These are phyloP conservation scores for Neocrepidodera transversa DNA, from an alignment of 2,888 invertebrate genomes.

Conservation along the genomic window DNA sequence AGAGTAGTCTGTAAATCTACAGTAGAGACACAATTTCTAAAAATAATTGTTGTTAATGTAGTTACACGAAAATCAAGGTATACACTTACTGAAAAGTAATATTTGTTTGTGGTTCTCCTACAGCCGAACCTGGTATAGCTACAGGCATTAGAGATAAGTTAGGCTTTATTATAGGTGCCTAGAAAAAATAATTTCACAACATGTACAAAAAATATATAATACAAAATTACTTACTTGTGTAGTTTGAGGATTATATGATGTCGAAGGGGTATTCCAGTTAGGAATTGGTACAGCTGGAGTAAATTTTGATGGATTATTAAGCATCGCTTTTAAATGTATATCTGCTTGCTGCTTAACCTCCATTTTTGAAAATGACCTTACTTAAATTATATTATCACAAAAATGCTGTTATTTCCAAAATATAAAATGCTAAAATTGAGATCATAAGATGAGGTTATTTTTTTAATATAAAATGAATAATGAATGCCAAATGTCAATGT, in stretches of 20 bases:
- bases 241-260: constrained; percentile 5
- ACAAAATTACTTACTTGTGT: constrained; percentile 4
- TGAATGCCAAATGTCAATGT: too few species aligned
- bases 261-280: constrained; percentile 53
- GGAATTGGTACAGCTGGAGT: constrained; percentile 59
- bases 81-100: constrained; percentile 59
- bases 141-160: constrained; percentile 50
- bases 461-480: too few species aligned
- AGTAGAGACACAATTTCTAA: constrained; percentile 77
- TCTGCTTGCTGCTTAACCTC: constrained; percentile 43
- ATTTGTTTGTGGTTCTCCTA: constrained; percentile 65
- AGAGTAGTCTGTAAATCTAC: constrained; percentile 77
- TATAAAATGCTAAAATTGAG: too few species aligned
- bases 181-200: neutral
- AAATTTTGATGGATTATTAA: constrained; percentile 57
- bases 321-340: constrained; percentile 56
- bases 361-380: constrained; percentile 13
- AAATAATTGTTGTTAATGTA: too few species aligned
- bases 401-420: too few species aligned
- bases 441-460: too few species aligned
- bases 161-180: constrained; percentile 29
- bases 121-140: constrained; percentile 52
- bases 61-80: too few species aligned
- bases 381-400: neutral
- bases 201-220: neutral